Evolutionary conservation across 2,888 invertebrate genomes (phyloP), one percentile per base, ranked within the genome.

Genomic region (Athrips mouffetella): DNA sequence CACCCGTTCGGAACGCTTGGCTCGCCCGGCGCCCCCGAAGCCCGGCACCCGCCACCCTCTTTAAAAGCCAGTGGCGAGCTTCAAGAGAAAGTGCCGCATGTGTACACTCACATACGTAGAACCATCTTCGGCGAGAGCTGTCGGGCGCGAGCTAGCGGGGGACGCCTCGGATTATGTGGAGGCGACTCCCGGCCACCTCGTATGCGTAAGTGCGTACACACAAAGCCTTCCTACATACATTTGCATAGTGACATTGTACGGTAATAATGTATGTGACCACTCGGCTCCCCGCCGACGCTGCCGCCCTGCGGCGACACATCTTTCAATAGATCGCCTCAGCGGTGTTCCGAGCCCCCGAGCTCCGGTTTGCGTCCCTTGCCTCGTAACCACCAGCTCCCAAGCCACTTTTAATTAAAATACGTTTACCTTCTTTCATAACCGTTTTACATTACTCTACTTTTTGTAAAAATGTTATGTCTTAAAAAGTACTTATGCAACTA

Each of bases 1-100:
- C 90, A 90, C 91, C 90, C 85, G 78, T 63, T 80, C 76, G 82
- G 79, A 83, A 82, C 84, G 69, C 44, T 33, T 4, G 68, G 68
- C 63, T 70, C 73, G 78, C 77, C 75, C 59, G 63, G 68, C 63
- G 63, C 65, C 54, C 69, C 66, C 60, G 60, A 61, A 67, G 54
- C 68, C 70, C 70, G 54, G 67, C 75, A 55, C 76, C 76, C 70
- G 63, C 80, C 85, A 76, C 84, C 87, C 86, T 80, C 85, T 86
- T 88, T 86, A 87, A 88, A 89, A 89, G 89, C 89, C 89, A 88
- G 84, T 87, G 89, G 88, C 88, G 88, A 89, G 89, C 89, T 90
- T 85, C 87, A 86, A 89, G 90, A 89, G 89, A 89, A 89, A 89
- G 87, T 88, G 89, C 89, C 87, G 80, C 85, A 84, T 87, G 79